A percentile compares a stretch with the other conserved stretches of the same genome.
Conservation (phyloP, 2,888 invertebrate species). For the Acronicta leporina region DNA sequence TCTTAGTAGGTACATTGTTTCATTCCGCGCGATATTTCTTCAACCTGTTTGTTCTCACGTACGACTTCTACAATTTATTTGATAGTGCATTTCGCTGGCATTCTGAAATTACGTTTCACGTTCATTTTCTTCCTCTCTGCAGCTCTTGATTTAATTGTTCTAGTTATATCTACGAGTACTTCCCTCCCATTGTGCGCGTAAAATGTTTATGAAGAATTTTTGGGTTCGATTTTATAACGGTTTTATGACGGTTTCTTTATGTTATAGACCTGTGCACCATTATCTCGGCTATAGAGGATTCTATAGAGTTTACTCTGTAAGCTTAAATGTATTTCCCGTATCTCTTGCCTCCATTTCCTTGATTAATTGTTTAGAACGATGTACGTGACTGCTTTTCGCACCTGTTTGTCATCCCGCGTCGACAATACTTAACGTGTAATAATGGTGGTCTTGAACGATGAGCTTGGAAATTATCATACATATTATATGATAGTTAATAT, state of each 20-base stretch:
- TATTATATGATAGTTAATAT: background rate
- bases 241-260: conserved; percentile 21
- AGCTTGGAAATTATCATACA: conserved; percentile 22
- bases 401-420: conserved; percentile 37
- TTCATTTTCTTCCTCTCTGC: conserved; percentile 11
- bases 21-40: conserved; percentile 29
- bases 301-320: conserved; percentile 31
- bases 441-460: conserved; percentile 25
- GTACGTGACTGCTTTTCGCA: conserved; percentile 23
- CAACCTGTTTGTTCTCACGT: conserved; percentile 32
- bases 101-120: conserved; percentile 14
- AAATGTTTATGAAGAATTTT: conserved; percentile 11
- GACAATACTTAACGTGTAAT: conserved; percentile 25
- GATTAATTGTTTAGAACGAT: conserved; percentile 42
- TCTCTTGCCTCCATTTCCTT: conserved; percentile 27
- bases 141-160: conserved; percentile 21
- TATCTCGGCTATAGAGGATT: conserved; percentile 13
- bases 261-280: conserved; percentile 3
- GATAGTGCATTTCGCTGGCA: conserved; percentile 32
- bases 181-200: background rate
- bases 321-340: conserved; percentile 28
- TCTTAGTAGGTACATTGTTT: conserved; percentile 37
- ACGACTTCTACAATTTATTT: conserved; percentile 41
- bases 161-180: background rate
- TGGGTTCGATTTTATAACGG: conserved; percentile 9